These are phyloP conservation scores for Bombus waltoni DNA, from an alignment of 1,140 invertebrate genomes.

Conservation along the genomic window DNA sequence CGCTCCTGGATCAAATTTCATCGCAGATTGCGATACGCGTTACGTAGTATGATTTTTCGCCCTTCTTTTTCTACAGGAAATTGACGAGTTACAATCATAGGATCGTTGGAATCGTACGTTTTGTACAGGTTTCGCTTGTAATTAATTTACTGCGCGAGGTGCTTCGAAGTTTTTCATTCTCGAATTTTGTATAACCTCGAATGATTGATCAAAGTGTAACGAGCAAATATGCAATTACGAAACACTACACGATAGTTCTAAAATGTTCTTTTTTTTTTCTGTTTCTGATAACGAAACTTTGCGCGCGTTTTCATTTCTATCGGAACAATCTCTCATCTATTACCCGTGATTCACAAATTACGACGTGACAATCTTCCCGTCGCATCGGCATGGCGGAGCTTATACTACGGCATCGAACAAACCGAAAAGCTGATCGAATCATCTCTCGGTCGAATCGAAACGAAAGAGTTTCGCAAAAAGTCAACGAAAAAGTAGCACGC, in stretches of 20 bases:
- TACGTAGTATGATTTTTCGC: not conserved
- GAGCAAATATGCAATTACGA: no score
- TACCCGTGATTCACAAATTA: not conserved
- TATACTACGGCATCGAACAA: no score
- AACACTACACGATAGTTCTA: not conserved
- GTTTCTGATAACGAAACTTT: not conserved
- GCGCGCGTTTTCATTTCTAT: not conserved
- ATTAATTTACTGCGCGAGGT: not conserved
- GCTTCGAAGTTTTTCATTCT: not conserved
- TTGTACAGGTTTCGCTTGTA: not conserved
- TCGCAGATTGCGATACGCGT: not conserved
- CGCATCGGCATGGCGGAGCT: not conserved
- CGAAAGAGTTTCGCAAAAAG: not conserved
- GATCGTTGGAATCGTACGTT: not conserved
- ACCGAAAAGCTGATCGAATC: not conserved
- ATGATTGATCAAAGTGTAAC: no score
- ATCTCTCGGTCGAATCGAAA: not conserved
- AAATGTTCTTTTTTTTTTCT: not conserved
- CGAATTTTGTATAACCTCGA: not conserved
- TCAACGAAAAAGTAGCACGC: not conserved
- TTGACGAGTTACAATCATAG: not conserved
- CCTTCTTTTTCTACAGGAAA: not conserved
- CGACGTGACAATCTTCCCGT: not conserved
- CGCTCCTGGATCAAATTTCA: not conserved
- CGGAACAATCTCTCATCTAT: not conserved